A percentile compares a stretch with the other conserved stretches of the same genome.
Conservation (phyloP, 2,797 vertebrate species). For the Pipistrellus kuhlii region DNA sequence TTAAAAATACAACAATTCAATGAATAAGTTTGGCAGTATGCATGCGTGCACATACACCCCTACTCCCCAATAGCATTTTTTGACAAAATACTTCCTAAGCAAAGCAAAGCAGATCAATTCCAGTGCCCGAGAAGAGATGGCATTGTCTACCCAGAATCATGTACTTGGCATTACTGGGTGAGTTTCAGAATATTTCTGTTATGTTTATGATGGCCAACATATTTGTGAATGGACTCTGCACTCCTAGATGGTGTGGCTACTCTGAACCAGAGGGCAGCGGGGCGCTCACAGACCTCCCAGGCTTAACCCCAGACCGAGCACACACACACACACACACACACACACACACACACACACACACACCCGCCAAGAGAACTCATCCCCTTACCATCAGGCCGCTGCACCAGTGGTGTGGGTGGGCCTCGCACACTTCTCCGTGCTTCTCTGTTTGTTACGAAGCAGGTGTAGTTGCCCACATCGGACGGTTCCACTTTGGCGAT, state of each 20-base stretch:
- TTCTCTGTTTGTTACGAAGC: conserved; percentile 78
- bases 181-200: background rate
- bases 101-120: background rate
- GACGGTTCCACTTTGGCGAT: conserved; percentile 87
- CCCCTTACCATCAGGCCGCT: conserved; percentile 83
- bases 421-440: conserved; percentile 67
- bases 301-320: fast-evolving
- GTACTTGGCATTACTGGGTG: background rate
- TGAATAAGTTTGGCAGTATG: background rate
- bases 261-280: background rate
- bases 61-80: background rate
- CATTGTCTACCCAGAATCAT: background rate
- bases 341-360: too few relatives aligned
- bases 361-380: background rate
- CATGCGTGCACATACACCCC: background rate
- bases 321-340: too few relatives aligned
- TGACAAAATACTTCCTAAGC: background rate
- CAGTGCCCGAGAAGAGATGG: background rate
- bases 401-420: conserved; percentile 84
- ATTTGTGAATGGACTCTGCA: background rate
- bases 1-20: background rate
- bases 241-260: background rate
- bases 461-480: conserved; percentile 87
- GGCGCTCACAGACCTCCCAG: background rate
- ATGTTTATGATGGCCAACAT: background rate